Evolutionary conservation across 2,797 vertebrate species (phyloP).

Genomic region (Eulemur mongoz): DNA sequence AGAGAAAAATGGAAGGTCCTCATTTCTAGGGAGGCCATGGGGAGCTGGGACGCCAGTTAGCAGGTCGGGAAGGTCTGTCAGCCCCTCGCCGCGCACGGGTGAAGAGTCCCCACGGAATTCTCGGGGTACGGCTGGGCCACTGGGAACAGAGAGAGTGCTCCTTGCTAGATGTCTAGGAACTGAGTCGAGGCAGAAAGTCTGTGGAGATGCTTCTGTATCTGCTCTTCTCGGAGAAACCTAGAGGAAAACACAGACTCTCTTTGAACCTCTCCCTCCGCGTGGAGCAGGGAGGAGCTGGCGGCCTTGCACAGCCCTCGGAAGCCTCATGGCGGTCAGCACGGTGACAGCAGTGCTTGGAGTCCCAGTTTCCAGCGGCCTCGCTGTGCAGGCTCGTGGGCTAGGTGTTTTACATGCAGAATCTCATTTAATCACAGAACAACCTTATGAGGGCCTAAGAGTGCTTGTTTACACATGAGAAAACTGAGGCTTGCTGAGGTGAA

Average conservation of each 20-base stretch:
- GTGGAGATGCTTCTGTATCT: neutral
- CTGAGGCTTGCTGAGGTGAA: neutral
- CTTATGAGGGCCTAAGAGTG: neutral
- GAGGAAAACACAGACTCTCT: neutral
- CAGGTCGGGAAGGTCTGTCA: fast-evolving
- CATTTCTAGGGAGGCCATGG: neutral
- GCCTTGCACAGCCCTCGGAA: neutral
- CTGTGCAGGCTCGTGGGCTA: neutral
- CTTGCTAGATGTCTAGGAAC: neutral
- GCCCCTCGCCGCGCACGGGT: fast-evolving
- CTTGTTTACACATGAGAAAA: neutral
- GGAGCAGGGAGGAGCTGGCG: neutral
- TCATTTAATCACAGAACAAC: neutral
- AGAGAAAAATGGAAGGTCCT: neutral
- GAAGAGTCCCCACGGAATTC: neutral
- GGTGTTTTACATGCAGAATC: neutral
- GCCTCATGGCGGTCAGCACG: neutral
- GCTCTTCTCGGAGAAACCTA: neutral
- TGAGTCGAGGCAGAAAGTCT: neutral
- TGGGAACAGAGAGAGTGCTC: neutral
- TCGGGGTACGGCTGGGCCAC: no score
- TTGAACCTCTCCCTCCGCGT: neutral
- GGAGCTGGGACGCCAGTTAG: neutral
- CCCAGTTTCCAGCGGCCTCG: no score
- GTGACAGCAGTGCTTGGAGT: neutral